Conservation (phyloP, 1,140 invertebrate genomes). For the Aricia agestis region DNA sequence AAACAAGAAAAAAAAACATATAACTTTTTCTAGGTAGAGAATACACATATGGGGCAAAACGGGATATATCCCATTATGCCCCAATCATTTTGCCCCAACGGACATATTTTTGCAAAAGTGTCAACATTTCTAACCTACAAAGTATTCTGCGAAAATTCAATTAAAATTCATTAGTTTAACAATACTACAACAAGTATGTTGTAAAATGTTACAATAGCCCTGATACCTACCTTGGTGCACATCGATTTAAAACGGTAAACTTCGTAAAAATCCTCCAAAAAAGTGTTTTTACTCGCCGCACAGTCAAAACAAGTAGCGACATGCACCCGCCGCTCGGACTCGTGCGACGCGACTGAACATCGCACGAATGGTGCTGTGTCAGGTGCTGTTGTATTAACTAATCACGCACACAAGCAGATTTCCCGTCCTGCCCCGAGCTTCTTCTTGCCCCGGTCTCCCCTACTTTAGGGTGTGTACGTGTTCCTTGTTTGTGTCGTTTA, state of each 20-base stretch:
- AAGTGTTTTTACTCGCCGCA: conserved; percentile 23
- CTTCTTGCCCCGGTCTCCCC: not conserved
- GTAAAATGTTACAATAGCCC: no score
- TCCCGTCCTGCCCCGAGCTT: conserved; percentile 31
- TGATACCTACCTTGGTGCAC: no score
- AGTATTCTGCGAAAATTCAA: not conserved
- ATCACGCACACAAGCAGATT: conserved; percentile 30
- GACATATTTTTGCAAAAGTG: not conserved
- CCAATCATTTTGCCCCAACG: not conserved
- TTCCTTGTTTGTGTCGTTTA: no score
- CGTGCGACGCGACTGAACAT: conserved; percentile 25
- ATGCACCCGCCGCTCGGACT: conserved; percentile 22
- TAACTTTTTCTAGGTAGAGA: not conserved
- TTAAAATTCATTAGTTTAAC: no score
- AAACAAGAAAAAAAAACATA: not conserved
- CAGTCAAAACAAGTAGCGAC: conserved; percentile 23
- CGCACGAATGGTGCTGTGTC: conserved; percentile 24
- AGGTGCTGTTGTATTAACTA: conserved; percentile 19
- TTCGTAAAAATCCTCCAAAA: conserved; percentile 15
- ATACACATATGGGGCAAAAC: not conserved
- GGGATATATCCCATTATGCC: not conserved
- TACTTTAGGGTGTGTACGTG: no score
- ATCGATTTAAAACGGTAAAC: no score
- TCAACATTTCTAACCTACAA: not conserved
- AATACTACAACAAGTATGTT: not conserved